These are phyloP conservation scores for Stictonetta naevosa DNA, from an alignment of 2,113 vertebrate genomes.

Conservation along the genomic window DNA sequence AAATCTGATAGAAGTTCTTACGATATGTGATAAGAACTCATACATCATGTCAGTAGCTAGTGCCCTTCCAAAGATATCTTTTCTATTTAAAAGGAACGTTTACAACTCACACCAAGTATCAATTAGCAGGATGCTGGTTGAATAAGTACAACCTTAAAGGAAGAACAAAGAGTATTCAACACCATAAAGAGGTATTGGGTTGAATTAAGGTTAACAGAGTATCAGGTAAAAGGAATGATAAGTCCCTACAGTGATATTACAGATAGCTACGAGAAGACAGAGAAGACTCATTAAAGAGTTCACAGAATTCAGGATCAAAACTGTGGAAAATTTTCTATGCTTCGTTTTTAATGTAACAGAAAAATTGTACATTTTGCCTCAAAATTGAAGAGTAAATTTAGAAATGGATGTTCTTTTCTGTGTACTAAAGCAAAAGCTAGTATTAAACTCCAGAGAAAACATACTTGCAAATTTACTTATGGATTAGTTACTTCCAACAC, in stretches of 20 bases:
- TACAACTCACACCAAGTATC: too few relatives aligned
- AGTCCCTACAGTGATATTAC: background rate
- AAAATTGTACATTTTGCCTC: background rate
- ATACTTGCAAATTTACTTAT: constrained; percentile 24
- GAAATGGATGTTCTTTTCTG: background rate
- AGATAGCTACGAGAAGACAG: background rate
- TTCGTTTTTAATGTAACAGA: background rate
- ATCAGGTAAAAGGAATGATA: background rate
- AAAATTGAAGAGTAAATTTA: background rate
- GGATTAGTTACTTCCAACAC: constrained; percentile 29
- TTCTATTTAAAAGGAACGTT: background rate
- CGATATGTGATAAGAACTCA: background rate
- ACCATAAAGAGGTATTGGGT: background rate
- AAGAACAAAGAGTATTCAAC: background rate
- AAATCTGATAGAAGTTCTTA: background rate
- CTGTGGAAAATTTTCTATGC: background rate
- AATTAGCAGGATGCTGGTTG: background rate
- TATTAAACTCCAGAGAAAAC: background rate
- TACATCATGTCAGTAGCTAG: background rate
- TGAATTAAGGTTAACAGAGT: background rate
- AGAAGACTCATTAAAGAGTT: background rate
- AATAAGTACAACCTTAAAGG: background rate
- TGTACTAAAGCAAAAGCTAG: background rate
- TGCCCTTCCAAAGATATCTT: background rate
- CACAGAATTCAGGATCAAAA: background rate